Conservation (phyloP, 1,140 invertebrate species). For the Melitaea cinxia region DNA sequence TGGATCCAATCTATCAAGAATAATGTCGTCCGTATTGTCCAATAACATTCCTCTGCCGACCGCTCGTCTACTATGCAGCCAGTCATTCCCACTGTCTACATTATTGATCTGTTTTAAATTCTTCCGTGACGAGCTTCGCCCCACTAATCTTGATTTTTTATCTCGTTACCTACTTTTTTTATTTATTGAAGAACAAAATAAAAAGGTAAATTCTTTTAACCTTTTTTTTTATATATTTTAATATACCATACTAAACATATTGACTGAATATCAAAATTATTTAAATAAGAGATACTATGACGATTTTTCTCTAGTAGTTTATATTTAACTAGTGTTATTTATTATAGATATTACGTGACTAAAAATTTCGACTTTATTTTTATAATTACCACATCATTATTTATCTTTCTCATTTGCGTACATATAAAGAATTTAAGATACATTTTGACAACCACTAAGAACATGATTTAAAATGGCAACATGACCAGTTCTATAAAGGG, state of each 20-base stretch:
- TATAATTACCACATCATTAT: constrained; percentile 13
- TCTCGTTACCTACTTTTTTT: not conserved
- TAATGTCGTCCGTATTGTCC: constrained; percentile 57
- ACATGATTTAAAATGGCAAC: not conserved
- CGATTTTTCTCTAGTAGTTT: too few species aligned
- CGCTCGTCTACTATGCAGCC: constrained; percentile 49
- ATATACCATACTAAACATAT: too few species aligned
- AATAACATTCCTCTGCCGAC: constrained; percentile 61
- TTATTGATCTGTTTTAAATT: constrained; percentile 54
- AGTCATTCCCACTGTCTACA: constrained; percentile 45
- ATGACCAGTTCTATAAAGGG: too few species aligned
- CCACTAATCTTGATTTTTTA: not conserved
- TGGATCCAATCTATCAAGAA: constrained; percentile 65
- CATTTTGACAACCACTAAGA: not conserved
- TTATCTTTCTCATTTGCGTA: constrained; percentile 3
- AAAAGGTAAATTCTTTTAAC: not conserved
- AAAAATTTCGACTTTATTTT: not conserved
- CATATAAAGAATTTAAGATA: not conserved
- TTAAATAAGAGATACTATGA: too few species aligned
- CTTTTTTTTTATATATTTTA: not conserved
- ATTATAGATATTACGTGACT: not conserved
- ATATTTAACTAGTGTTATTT: too few species aligned
- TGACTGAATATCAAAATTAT: too few species aligned
- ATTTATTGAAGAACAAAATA: not conserved
- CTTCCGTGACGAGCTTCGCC: constrained; percentile 24